Conservation (phyloP, 2,888 invertebrate species). For the Seira ritae region DNA sequence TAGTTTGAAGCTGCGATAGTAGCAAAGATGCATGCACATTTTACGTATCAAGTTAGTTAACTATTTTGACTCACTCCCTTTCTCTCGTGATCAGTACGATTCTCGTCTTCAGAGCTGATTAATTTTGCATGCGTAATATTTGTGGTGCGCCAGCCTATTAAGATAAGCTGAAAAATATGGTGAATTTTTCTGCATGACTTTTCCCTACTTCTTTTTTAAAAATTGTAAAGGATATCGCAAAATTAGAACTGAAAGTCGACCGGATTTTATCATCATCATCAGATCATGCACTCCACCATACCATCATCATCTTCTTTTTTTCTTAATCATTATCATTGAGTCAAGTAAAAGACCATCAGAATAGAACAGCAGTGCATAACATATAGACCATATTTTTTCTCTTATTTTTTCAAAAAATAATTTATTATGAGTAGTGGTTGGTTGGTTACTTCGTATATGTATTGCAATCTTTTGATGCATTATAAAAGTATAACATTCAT, state of each 20-base stretch:
- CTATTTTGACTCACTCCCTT: no score
- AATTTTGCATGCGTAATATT: conserved; percentile 1
- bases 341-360: conserved; percentile 13
- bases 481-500: no score
- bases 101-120: no score
- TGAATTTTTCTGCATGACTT: conserved; percentile 16
- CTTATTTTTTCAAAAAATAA: conserved; percentile 5
- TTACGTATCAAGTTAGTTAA: no score
- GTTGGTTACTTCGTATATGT: not conserved
- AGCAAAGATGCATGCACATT: not conserved
- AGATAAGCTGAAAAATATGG: not conserved
- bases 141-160: not conserved
- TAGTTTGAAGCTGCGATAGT: not conserved
- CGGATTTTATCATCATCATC: conserved; percentile 19
- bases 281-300: conserved; percentile 14
- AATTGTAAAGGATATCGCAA: conserved; percentile 21
- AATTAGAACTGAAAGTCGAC: conserved; percentile 24
- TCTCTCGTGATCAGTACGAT: no score
- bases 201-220: not conserved
- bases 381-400: not conserved
- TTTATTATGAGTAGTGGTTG: conserved; percentile 5
- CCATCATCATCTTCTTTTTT: conserved; percentile 10
- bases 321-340: conserved; percentile 19
- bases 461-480: not conserved
- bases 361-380: not conserved